Evolutionary conservation across 92 coral and sea anemone genomes (phyloP), one percentile per base, ranked within the genome.

Genomic region (Epizoanthus illoricatus): DNA sequence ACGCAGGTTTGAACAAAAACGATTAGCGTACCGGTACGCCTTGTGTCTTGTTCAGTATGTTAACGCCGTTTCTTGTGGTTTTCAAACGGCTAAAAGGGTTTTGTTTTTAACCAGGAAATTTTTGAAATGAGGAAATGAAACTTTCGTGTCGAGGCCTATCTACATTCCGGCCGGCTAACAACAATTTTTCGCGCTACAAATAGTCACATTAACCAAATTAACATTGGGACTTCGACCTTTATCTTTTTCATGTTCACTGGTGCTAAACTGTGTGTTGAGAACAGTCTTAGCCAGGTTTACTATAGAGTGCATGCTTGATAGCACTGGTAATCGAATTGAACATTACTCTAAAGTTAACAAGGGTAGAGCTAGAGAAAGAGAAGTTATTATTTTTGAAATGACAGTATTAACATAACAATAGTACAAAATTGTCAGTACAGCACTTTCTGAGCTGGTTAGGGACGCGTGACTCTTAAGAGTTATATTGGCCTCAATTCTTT

Each of bases 341-440:
- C 64, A 40, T 16, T 74, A 74, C 33, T 74, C 66, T 24, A 40
- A 43, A 42, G 42, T 63, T 41, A 61, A 41, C 40, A 23, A 28
- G 40, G 19, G n/a, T 15, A 78, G 23, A 63, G 47, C 71, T 78
- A 39, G 43, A 78, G 56, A 78, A 58, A 45, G 40, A 78, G 41
- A 63, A 41, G 21, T 16, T 59, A 20, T 19, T 21, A 52, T 15
- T 78, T 78, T 78, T 43, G 60, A 78, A 11, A 78, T 19, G 71
- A 24, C 43, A 11, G 43, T 78, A 78, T 78, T 78, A 78, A 43
- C 72, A 78, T 78, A 62, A 62, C 82, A 78, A 63, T 78, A 78
- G 17, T 61, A 67, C 2, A 20, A 13, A 78, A 63, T 78, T 24
- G 65, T 64, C 47, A 12, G 60, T 62, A 59, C 47, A 61, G 71